Evolutionary conservation across 92 coral and sea anemone genomes (phyloP).

Genomic region (Desmophyllum pertusum): DNA sequence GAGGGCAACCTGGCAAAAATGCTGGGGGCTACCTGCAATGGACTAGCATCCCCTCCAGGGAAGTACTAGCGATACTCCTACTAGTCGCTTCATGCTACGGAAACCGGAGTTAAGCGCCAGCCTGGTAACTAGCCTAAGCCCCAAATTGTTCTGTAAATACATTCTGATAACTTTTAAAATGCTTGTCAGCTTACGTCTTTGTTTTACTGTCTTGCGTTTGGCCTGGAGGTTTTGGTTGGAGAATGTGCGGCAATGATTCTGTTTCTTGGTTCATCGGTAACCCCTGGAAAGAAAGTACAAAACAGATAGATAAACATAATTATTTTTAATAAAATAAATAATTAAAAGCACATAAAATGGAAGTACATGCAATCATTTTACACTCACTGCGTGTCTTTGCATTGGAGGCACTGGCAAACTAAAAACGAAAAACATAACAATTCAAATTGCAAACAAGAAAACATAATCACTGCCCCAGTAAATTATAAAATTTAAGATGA

Average conservation of each 20-base stretch:
- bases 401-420: conserved; percentile 17
- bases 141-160: too few relatives aligned
- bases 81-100: too few relatives aligned
- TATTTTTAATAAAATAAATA: too few relatives aligned
- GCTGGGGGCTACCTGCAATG: too few relatives aligned
- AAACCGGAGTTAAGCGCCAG: too few relatives aligned
- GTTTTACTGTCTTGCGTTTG: conserved; percentile 21
- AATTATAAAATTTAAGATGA: too few relatives aligned
- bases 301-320: too few relatives aligned
- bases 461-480: neutral
- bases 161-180: too few relatives aligned
- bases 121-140: too few relatives aligned
- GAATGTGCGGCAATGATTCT: conserved; percentile 34
- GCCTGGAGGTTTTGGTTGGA: conserved; percentile 1
- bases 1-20: too few relatives aligned
- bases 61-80: too few relatives aligned
- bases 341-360: neutral
- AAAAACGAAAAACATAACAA: neutral
- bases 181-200: conserved; percentile 29
- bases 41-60: too few relatives aligned
- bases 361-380: neutral
- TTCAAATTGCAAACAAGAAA: neutral
- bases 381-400: conserved; percentile 24
- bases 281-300: conserved; percentile 14
- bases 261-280: neutral